phyloP scores from a whole-genome alignment of 2,797 vertebrate genomes.

The Onychomys leucogaster region DNA sequence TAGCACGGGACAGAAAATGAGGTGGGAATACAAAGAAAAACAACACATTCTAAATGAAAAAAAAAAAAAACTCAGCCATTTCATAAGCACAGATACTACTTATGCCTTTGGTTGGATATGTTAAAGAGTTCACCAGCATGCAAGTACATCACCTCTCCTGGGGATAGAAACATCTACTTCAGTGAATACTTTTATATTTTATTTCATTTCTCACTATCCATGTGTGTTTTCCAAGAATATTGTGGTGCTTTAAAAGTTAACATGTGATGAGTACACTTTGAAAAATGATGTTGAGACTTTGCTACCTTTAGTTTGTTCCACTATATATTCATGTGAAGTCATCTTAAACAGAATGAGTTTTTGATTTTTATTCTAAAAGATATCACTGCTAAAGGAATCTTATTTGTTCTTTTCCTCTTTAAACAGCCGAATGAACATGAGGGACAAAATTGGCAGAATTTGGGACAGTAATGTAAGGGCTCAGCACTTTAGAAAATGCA shows the following conservation, averaged over 20 bases:
- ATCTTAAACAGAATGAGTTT: background rate
- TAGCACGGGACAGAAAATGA: conserved; percentile 5
- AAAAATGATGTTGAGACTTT: background rate
- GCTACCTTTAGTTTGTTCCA: background rate
- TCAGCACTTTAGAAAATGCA: conserved; percentile 50
- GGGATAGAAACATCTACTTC: conserved; percentile 1
- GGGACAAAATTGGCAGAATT: conserved; percentile 59
- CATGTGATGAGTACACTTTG: background rate
- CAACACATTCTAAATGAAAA: conserved; percentile 1
- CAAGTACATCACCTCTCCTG: conserved; percentile 3
- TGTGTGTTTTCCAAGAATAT: background rate
- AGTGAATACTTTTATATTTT: conserved; percentile 13
- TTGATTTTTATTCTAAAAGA: conserved; percentile 17
- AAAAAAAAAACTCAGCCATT: conserved; percentile 23
- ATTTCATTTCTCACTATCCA: background rate
- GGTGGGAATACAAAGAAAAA: conserved; percentile 37
- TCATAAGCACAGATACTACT: conserved; percentile 18
- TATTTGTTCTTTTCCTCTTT: conserved; percentile 61
- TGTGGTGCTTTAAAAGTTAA: conserved; percentile 27
- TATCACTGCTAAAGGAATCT: background rate
- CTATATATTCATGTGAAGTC: background rate
- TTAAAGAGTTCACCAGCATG: background rate
- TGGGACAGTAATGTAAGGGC: conserved; percentile 74
- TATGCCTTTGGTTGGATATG: background rate
- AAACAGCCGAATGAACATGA: conserved; percentile 68